Evolutionary conservation across 2,888 invertebrate genomes (phyloP), one percentile per base, ranked within the genome.

Genomic region (Diloba caeruleocephala): DNA sequence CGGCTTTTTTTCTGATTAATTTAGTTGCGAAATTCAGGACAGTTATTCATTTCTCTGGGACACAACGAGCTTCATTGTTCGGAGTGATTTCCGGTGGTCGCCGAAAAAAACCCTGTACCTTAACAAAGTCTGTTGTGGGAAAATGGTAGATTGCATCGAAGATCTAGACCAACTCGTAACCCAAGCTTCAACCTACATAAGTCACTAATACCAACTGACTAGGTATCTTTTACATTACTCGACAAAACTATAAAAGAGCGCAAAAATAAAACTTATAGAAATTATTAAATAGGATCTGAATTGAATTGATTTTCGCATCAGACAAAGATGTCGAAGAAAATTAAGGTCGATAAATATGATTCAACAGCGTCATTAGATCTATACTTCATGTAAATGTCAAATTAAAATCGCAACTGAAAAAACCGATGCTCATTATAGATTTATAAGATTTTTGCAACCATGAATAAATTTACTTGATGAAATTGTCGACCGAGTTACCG

Each of bases 41-140:
- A n/a, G n/a, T n/a, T n/a, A n/a, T n/a, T n/a, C n/a, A n/a, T n/a
- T n/a, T n/a, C n/a, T n/a, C n/a, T n/a, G n/a, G n/a, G n/a, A n/a
- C n/a, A n/a, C n/a, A n/a, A n/a, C n/a, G n/a, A n/a, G n/a, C n/a
- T n/a, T n/a, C n/a, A n/a, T n/a, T n/a, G n/a, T n/a, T n/a, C n/a
- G n/a, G n/a, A n/a, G n/a, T 53, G 10, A 28, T 42, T 26, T 37
- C 17, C 12, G 9, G 4, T 13, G 1, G 3, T 14, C 14, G 9
- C 13, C 5, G 3, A 25, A 29, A 38, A 14, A 53, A 48, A 34
- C 29, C 32, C 33, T 32, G 12, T 19, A 36, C 14, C 46, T 43
- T 33, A 67, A 54, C 46, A 43, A 52, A 56, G 28, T 51, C 48
- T 43, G 37, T 21, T 48, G 36, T 25, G 36, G 48, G 26, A 46